A percentile compares a stretch with the other conserved stretches of the same genome.
Conservation (phyloP, 2,113 vertebrate species). For the Brienomyrus longianalis region DNA sequence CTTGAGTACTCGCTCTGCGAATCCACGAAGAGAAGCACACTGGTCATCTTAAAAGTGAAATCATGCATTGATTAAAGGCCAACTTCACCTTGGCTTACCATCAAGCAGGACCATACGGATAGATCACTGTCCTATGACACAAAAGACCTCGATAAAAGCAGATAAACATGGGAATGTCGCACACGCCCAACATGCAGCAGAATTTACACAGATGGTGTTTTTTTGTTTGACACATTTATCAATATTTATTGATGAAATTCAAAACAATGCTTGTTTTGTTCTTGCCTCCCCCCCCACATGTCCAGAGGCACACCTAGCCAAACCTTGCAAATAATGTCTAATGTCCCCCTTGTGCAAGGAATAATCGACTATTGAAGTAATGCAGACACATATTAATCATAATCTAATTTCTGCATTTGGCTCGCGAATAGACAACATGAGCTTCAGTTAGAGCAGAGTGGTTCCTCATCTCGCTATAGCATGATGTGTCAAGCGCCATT, state of each 20-base stretch:
- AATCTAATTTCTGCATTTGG: neutral
- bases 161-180: neutral
- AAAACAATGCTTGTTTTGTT: neutral
- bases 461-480: neutral
- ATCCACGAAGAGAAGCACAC: neutral
- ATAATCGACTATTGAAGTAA: neutral
- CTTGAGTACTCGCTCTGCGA: slow-evolving; percentile 87
- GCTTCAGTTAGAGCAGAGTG: slow-evolving; percentile 2
- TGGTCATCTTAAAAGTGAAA: neutral
- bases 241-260: neutral
- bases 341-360: neutral
- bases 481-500: neutral
- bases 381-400: neutral
- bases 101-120: neutral
- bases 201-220: neutral
- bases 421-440: neutral
- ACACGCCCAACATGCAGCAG: neutral
- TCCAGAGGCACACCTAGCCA: neutral
- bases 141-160: neutral
- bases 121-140: neutral
- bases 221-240: neutral
- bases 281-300: neutral
- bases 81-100: neutral
- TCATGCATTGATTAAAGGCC: neutral
- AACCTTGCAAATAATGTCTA: slow-evolving; percentile 15